Conservation (phyloP, 2,888 invertebrate genomes). For the Tenthredo livida region DNA sequence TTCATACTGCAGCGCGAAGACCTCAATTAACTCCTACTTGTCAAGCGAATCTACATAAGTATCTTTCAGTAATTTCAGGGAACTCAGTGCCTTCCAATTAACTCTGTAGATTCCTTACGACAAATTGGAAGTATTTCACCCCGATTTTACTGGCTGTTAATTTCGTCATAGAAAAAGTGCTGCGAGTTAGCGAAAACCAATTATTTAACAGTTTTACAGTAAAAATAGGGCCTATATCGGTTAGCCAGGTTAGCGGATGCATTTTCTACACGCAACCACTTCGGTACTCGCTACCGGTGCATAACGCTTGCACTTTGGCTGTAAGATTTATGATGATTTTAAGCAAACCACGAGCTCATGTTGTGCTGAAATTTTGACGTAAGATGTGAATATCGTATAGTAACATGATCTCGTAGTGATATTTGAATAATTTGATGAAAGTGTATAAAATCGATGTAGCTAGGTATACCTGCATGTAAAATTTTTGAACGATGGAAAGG, state of each 20-base stretch:
- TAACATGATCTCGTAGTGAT: background rate
- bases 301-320: slow-evolving; percentile 1
- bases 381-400: background rate
- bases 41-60: slow-evolving; percentile 26
- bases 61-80: slow-evolving; percentile 19
- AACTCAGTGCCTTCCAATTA: slow-evolving; percentile 6
- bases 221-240: background rate
- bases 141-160: background rate
- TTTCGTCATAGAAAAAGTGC: background rate
- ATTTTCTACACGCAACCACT: slow-evolving; percentile 71
- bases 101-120: background rate
- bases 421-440: background rate
- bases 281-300: background rate
- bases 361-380: background rate
- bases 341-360: background rate
- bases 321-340: background rate
- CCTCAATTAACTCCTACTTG: slow-evolving; percentile 21
- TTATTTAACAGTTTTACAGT: background rate
- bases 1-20: background rate
- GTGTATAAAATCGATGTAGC: background rate
- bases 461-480: background rate
- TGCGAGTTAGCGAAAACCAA: background rate
- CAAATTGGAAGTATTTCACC: background rate
- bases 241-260: slow-evolving; percentile 73
- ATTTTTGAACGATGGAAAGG: background rate